A percentile compares a stretch with the other conserved stretches of the same genome.
Evolutionary conservation across 2,888 invertebrate genomes (phyloP).

Genomic region (Xiphydria camelus): DNA sequence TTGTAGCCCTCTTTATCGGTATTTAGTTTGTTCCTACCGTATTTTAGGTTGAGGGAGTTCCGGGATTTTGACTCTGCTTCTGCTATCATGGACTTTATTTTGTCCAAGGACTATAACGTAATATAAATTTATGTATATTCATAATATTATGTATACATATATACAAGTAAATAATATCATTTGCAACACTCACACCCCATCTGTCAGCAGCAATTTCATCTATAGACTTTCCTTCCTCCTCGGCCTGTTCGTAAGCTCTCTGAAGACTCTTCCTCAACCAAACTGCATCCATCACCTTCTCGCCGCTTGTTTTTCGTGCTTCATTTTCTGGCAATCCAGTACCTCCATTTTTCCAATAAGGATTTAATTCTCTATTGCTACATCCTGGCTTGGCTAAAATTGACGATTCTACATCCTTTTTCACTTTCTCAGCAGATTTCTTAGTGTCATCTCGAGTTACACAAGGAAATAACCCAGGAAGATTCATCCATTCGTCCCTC

Average conservation of each 20-base stretch:
- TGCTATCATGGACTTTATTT: constrained; percentile 58
- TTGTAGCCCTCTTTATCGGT: constrained; percentile 3
- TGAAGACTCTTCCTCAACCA: constrained; percentile 63
- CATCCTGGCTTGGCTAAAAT: constrained; percentile 71
- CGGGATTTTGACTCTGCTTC: constrained; percentile 56
- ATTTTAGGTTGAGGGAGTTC: not conserved
- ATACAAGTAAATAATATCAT: too few species aligned
- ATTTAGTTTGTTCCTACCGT: not conserved
- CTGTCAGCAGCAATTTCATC: constrained; percentile 64
- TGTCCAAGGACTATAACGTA: constrained; percentile 59
- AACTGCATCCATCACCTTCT: constrained; percentile 46
- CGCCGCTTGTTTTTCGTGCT: constrained; percentile 43
- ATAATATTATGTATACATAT: too few species aligned
- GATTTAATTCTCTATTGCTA: constrained; percentile 81
- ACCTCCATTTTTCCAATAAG: constrained; percentile 90
- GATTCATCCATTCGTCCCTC: constrained; percentile 82
- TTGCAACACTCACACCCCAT: constrained; percentile 60
- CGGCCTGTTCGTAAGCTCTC: constrained; percentile 62
- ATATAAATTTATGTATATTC: not conserved
- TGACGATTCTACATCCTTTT: constrained; percentile 62
- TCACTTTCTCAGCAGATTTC: constrained; percentile 56
- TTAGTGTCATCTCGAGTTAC: constrained; percentile 56
- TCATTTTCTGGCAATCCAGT: constrained; percentile 70
- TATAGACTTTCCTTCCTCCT: constrained; percentile 59
- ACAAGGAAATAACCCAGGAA: constrained; percentile 62